Evolutionary conservation across 1,140 invertebrate genomes (phyloP), one percentile per base, ranked within the genome.

Genomic region (Drosophila gunungcola): DNA sequence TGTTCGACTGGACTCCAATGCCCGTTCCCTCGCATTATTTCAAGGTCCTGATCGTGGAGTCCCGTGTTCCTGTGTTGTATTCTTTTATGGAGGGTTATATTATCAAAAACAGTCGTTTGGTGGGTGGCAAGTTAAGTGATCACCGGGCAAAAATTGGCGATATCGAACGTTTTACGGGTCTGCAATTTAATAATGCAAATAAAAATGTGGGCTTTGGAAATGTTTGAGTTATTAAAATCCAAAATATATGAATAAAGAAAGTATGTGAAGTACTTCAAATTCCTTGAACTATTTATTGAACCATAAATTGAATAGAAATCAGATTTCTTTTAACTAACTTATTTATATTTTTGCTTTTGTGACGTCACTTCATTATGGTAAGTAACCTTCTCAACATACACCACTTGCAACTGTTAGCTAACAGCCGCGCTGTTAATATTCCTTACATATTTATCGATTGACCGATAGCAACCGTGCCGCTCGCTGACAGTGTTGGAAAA

Each of bases 11-110:
- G 78, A 39, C 27, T 3, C 56, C 81, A 0, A 21, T 61, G 6
- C 81, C 81, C 3, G 64, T 74, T 29, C 73, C 81, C 0, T 81
- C 81, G 21, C 78, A 86, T 43, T 85, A 78, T 9, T 85, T 85
- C 11, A 85, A 85, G 25, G 82, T 85, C 9, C 25, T 85, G 4
- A 81, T 85, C 11, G 67, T 85, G 34, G 81, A 85, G 7, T 72
- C 13, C 16, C n/a, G n/a, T 21, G 13, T 32, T 2, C 10, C 27
- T 6, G 32, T 49, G 12, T 0, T 56, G 3, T 9, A 27, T 13
- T 69, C 84, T 1, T 69, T 69, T 6, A 69, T 89, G 63, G 84
- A 89, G 27, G 60, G 57, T 3, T 89, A 63, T 32, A 65, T 88
- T 7, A 80, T 88, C 9, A 76, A 77, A n/a, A 79, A 84, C 45